phyloP scores from a whole-genome alignment of 2,888 invertebrate species.

The Baccha elongata region DNA sequence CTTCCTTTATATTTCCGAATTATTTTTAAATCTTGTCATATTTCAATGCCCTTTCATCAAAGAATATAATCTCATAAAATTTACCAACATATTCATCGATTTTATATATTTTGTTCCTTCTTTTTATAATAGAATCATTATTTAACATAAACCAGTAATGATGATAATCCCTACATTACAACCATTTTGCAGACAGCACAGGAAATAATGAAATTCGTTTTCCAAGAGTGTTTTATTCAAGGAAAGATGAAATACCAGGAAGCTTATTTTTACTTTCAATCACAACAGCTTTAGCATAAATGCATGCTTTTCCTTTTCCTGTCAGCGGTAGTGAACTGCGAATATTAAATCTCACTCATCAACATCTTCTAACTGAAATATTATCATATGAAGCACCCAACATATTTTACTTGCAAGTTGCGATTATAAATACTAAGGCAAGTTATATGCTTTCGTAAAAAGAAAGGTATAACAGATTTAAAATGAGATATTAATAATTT shows the following conservation, averaged over 20 bases:
- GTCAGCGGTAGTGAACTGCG: slow-evolving; percentile 9
- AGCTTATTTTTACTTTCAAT: no score
- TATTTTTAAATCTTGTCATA: no score
- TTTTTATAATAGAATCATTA: slow-evolving; percentile 11
- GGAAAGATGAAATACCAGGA: no score
- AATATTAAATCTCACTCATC: slow-evolving; percentile 39
- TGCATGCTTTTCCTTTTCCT: not conserved
- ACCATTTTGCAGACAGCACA: not conserved
- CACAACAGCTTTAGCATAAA: slow-evolving; percentile 13
- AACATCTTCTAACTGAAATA: slow-evolving; percentile 43
- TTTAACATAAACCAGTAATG: slow-evolving; percentile 11
- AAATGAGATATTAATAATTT: no score
- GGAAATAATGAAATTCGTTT: not conserved
- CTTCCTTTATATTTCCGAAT: no score
- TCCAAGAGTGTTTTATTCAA: no score
- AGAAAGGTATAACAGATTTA: no score
- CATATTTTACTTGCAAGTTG: no score
- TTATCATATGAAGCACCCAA: slow-evolving; percentile 31
- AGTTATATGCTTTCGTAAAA: no score
- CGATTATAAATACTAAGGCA: no score
- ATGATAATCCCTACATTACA: slow-evolving; percentile 8
- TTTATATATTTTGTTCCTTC: not conserved
- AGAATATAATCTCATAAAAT: not conserved
- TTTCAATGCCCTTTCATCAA: not conserved
- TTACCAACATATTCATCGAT: not conserved